Evolutionary conservation across 1,140 invertebrate species (phyloP).

Genomic region (Drosophila virilis): DNA sequence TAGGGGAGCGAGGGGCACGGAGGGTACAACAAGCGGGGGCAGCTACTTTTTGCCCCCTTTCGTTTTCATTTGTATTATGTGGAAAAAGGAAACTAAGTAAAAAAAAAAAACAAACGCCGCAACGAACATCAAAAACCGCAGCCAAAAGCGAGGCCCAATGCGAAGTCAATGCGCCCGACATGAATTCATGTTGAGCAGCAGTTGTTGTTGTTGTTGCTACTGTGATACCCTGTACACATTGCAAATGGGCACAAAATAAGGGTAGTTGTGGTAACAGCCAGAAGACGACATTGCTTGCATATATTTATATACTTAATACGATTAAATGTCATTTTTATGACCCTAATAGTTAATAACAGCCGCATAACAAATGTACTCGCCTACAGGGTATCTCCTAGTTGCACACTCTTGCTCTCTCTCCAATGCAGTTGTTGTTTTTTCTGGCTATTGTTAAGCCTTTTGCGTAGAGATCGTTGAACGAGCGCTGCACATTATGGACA

Average conservation of each 20-base stretch:
- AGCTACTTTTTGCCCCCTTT: conserved; percentile 59
- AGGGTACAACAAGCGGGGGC: conserved; percentile 1
- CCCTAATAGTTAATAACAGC: too few relatives aligned
- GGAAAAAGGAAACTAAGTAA: conserved; percentile 66
- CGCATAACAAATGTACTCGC: too few relatives aligned
- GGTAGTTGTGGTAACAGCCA: background rate
- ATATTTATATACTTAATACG: too few relatives aligned
- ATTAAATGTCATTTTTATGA: too few relatives aligned
- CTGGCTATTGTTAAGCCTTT: conserved; percentile 79
- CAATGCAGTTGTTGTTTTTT: conserved; percentile 29
- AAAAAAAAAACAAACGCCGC: conserved; percentile 9
- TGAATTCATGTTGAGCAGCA: conserved; percentile 70
- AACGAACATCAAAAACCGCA: conserved; percentile 23
- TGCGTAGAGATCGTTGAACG: conserved; percentile 50
- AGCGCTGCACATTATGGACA: conserved; percentile 33
- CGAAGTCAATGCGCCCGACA: conserved; percentile 74
- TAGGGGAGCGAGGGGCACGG: background rate
- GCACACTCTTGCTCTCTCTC: background rate
- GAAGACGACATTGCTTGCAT: background rate
- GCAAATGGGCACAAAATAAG: background rate
- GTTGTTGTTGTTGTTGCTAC: conserved; percentile 29
- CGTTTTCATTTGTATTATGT: conserved; percentile 63
- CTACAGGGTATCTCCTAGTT: background rate
- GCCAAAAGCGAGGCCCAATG: conserved; percentile 40
- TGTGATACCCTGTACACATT: background rate